A percentile compares a stretch with the other conserved stretches of the same genome.
Evolutionary conservation across 2,113 vertebrate genomes (phyloP).

Genomic region (Butorides virescens): DNA sequence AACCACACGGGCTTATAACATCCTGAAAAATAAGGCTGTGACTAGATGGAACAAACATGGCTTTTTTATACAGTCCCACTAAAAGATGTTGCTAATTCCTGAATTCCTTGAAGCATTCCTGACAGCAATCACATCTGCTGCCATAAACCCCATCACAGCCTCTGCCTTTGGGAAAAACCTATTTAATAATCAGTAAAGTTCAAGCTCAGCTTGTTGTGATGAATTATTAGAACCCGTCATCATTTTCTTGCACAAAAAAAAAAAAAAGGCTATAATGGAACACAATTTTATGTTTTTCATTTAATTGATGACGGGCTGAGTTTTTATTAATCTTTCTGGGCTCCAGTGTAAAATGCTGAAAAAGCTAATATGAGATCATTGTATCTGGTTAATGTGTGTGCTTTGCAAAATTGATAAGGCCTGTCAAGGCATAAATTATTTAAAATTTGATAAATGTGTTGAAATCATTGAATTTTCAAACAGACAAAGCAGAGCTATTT

Average conservation of each 20-base stretch:
- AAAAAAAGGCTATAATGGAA: conserved; percentile 76
- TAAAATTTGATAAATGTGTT: conserved; percentile 78
- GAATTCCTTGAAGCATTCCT: conserved; percentile 76
- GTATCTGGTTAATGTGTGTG: conserved; percentile 71
- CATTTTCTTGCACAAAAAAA: conserved; percentile 71
- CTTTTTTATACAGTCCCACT: conserved; percentile 14
- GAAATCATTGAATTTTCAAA: conserved; percentile 69
- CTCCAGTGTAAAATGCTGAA: conserved; percentile 68
- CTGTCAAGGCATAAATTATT: conserved; percentile 77
- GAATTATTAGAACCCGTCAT: conserved; percentile 88
- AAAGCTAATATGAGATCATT: conserved; percentile 75
- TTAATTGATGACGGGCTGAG: conserved; percentile 75
- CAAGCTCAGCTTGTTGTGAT: conserved; percentile 87
- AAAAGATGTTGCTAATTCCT: conserved; percentile 58
- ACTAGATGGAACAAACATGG: neutral
- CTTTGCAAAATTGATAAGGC: conserved; percentile 75
- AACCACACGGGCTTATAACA: neutral
- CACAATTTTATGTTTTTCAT: conserved; percentile 61
- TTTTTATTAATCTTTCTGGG: conserved; percentile 78
- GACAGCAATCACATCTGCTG: conserved; percentile 83
- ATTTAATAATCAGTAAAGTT: conserved; percentile 92
- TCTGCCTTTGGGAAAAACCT: conserved; percentile 72
- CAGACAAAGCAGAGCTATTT: conserved; percentile 68
- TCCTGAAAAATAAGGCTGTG: neutral
- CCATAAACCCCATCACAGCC: conserved; percentile 75